A percentile compares a stretch with the other conserved stretches of the same genome.
These are phyloP conservation scores for Labeo catla DNA, from an alignment of 2,113 vertebrate genomes.

Conservation along the genomic window DNA sequence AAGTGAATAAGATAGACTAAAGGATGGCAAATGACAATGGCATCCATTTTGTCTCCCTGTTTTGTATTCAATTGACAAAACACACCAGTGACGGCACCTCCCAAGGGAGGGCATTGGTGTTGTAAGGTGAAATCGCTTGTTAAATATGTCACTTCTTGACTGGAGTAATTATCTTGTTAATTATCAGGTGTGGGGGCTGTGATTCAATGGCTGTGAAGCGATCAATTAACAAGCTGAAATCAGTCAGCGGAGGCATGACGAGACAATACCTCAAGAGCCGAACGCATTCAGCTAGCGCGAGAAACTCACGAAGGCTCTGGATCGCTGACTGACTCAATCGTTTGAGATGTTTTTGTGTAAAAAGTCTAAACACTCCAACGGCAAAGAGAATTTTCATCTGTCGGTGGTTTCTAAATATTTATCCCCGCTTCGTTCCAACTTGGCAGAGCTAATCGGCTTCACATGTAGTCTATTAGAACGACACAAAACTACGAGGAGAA, in stretches of 20 bases:
- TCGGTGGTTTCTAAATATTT: constrained; percentile 38
- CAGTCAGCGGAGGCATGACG: constrained; percentile 50
- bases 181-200: constrained; percentile 55
- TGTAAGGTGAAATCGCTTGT: constrained; percentile 41
- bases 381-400: constrained; percentile 33
- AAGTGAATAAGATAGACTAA: constrained; percentile 11
- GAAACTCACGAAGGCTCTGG: constrained; percentile 5
- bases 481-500: background rate
- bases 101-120: background rate
- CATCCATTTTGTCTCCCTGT: constrained; percentile 21
- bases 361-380: constrained; percentile 7
- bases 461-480: background rate
- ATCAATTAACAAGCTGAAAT: constrained; percentile 64
- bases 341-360: constrained; percentile 12
- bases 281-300: background rate
- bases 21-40: constrained; percentile 23
- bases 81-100: constrained; percentile 13
- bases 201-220: constrained; percentile 57
- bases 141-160: constrained; percentile 53
- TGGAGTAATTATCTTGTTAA: constrained; percentile 62
- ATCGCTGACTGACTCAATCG: constrained; percentile 25
- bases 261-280: constrained; percentile 43
- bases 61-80: constrained; percentile 50
- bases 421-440: constrained; percentile 10
- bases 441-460: background rate